Evolutionary conservation across 1,140 invertebrate species (phyloP), one percentile per base, ranked within the genome.

Genomic region (Microplitis demolitor): DNA sequence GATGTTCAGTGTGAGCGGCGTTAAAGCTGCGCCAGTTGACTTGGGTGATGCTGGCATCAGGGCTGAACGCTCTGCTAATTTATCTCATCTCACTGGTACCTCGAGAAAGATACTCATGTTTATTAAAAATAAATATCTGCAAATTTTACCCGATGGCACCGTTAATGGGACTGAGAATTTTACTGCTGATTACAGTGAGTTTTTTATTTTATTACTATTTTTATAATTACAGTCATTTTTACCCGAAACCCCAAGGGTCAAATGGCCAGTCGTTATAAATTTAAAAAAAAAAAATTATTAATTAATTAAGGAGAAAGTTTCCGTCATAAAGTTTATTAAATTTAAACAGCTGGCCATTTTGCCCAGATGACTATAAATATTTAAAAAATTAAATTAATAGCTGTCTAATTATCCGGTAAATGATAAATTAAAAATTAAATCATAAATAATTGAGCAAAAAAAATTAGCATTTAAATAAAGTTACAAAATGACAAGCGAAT

Each of bases 121-220:
- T 86, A 91, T 95, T 82, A 94, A 92, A 84, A 93, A 94, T 86
- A 89, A 90, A 72, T 91, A 93, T 82, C 88, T 95, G 73, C 93
- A 94, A 85, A 88, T 95, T 67, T 81, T 93, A 83, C 92, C 92
- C 58, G 92, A 94, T 85, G 93, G 93, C 79, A 92, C 91, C 73
- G 93, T 95, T 82, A 93, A 93, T 86, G 93, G 93, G 67, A 93
- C 93, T 80, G 89, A 88, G 79, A 90, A 94, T 80, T 91, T 92
- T 83, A 89, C 88, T 78, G 93, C 92, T 83, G 90, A 92, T 85
- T 93, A 93, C 89, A 94, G 93, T 95, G 84, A 94, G 93, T 94
- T 75, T n/a, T 13, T 53, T 66, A 33, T 60, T 50, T 34, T 60
- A 35, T 66, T 66, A 54, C 24, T 24, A 24, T 24, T 24, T 24